A percentile compares a stretch with the other conserved stretches of the same genome.
Evolutionary conservation across 2,888 invertebrate genomes (phyloP).

Genomic region (Alitta virens): DNA sequence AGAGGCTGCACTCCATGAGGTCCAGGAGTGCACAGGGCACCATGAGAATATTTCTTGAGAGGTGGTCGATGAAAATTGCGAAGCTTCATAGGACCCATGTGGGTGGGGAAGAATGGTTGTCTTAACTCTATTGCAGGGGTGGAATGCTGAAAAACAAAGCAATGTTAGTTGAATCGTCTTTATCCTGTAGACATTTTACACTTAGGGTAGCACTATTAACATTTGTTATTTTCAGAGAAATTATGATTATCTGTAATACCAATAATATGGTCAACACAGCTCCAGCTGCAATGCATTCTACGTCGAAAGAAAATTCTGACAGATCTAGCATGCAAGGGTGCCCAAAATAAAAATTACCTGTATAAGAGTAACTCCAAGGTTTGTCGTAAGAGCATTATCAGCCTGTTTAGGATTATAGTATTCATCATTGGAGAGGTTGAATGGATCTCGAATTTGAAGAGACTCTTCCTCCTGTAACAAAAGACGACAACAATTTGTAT

Average conservation of each 20-base stretch:
- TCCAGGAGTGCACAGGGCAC: slow-evolving; percentile 69
- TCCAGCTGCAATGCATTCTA: too few relatives aligned
- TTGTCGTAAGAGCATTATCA: slow-evolving; percentile 56
- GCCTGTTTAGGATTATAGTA: slow-evolving; percentile 75
- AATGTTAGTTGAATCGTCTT: background rate
- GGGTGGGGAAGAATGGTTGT: slow-evolving; percentile 92
- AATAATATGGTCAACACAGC: too few relatives aligned
- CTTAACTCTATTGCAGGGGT: slow-evolving; percentile 94
- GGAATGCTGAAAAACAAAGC: slow-evolving; percentile 76
- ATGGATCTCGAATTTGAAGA: slow-evolving; percentile 78
- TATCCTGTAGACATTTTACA: background rate
- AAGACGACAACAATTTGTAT: too few relatives aligned
- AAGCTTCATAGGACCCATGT: slow-evolving; percentile 80
- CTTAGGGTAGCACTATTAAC: too few relatives aligned
- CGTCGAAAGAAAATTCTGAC: too few relatives aligned
- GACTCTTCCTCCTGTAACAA: slow-evolving; percentile 28
- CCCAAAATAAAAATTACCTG: slow-evolving; percentile 37
- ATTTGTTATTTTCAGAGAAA: too few relatives aligned
- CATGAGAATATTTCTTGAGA: slow-evolving; percentile 81
- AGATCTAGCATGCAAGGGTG: background rate
- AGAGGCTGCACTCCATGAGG: slow-evolving; percentile 82
- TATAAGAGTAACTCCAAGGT: slow-evolving; percentile 77
- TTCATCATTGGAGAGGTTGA: slow-evolving; percentile 97
- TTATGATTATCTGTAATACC: too few relatives aligned
- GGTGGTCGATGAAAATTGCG: slow-evolving; percentile 92